These are phyloP conservation scores for Margarornis squamiger DNA, from an alignment of 2,797 vertebrate genomes.

Conservation along the genomic window DNA sequence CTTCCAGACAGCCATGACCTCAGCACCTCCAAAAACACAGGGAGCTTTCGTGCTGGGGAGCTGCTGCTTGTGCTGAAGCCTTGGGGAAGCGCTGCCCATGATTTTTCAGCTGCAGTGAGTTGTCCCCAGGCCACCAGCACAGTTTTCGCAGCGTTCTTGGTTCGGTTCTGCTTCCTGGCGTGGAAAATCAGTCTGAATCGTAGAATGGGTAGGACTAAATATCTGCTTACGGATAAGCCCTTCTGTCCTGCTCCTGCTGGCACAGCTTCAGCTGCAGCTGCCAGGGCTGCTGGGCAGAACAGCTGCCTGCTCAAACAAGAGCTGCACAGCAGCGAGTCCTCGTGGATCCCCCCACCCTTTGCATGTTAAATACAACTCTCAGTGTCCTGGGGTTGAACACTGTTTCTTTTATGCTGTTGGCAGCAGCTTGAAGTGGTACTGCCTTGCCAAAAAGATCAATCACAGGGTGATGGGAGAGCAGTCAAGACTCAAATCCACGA, in stretches of 20 bases:
- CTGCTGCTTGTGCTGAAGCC: neutral
- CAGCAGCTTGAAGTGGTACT: slow-evolving; percentile 4
- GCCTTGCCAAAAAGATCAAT: neutral
- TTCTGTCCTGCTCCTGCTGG: neutral
- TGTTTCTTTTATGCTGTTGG: slow-evolving; percentile 16
- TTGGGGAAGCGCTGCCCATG: neutral
- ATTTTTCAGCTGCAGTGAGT: neutral
- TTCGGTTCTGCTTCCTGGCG: neutral
- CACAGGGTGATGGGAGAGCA: neutral
- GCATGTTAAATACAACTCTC: neutral
- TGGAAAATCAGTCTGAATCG: neutral
- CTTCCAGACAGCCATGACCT: neutral
- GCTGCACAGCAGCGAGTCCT: neutral
- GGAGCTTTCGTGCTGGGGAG: neutral
- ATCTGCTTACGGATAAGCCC: neutral
- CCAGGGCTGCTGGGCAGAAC: slow-evolving; percentile 6
- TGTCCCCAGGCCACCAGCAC: neutral
- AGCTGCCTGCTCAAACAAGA: slow-evolving; percentile 39
- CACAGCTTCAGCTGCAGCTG: slow-evolving; percentile 21
- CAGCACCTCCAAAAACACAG: neutral
- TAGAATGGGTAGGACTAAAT: neutral
- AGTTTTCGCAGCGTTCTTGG: neutral
- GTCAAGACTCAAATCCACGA: neutral
- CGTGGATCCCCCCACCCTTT: neutral
- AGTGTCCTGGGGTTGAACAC: neutral